Evolutionary conservation across 2,113 vertebrate genomes (phyloP).

Genomic region (Petromus typicus): DNA sequence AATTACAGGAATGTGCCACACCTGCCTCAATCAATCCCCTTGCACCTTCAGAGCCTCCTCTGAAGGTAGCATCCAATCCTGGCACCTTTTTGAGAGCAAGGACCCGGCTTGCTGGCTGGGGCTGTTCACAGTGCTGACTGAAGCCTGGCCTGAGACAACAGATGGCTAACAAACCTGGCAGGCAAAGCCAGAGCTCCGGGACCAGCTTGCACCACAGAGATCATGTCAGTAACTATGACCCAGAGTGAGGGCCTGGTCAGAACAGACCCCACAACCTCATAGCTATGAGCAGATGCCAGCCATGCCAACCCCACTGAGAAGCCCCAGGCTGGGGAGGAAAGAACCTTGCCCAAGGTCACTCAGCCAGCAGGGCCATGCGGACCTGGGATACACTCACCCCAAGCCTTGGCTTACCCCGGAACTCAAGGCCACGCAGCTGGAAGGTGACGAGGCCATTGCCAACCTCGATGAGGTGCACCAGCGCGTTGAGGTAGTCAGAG

Average conservation of each 20-base stretch:
- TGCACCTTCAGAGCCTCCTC: neutral
- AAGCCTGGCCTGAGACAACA: neutral
- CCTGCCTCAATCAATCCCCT: neutral
- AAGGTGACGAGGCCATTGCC: conserved; percentile 95
- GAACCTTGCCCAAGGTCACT: neutral
- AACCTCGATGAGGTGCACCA: conserved; percentile 95
- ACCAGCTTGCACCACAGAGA: too few species aligned
- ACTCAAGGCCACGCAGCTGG: conserved; percentile 95
- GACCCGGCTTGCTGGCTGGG: neutral
- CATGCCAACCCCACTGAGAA: neutral
- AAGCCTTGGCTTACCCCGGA: conserved; percentile 89
- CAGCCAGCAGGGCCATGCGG: neutral
- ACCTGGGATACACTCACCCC: fast-evolving
- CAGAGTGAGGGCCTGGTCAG: neutral
- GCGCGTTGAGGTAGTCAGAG: conserved; percentile 95
- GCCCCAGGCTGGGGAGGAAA: neutral
- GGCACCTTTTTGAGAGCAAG: neutral
- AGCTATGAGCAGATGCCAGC: neutral
- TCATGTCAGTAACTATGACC: neutral
- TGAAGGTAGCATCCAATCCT: neutral
- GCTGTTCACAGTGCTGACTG: fast-evolving
- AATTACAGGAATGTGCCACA: neutral
- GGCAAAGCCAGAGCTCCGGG: neutral
- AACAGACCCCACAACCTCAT: neutral
- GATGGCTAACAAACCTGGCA: neutral